Evolutionary conservation across 2,797 vertebrate species (phyloP), one percentile per base, ranked within the genome.

Genomic region (Aldrovandia affinis): DNA sequence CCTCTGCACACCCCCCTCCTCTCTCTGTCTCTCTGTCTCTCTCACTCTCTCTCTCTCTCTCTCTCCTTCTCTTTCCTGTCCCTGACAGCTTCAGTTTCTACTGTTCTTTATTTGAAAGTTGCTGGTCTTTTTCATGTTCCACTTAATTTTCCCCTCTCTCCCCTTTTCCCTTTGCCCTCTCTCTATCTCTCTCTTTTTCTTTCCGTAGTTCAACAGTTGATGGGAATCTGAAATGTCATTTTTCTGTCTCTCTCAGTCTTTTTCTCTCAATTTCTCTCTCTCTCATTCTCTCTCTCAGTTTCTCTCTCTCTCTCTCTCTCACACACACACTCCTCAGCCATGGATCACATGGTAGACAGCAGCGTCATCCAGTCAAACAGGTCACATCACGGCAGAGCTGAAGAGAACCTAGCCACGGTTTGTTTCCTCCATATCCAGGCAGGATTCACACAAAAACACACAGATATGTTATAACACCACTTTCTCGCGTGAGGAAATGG

Each of bases 1-100:
- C 88, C 91, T 91, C 88, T 87, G 86, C 63, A 68, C 84, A 39
- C 88, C 89, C 85, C 87, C 88, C 87, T 33, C 47, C 44, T 52
- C 77, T 79, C 77, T 79, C 77, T 85, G 83, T 90, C 84, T 25
- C 83, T 81, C 3, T 47, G 20, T 84, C 33, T 85, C 83, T 90
- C 85, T 25, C 83, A 81, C 3, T 54, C 28, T 83, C 33, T 65
- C 65, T 83, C 89, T 89, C 89, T 28, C 50, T 75, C 42, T 80
- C 80, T 87, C 85, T 81, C 86, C 80, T 86, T 82, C 85, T 84
- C 85, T 86, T 80, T 80, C 83, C 25, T n/a, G 33, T 79, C 44
- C 10, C 77, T 52, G 77, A 54, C 77, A 79, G 77, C n/a, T 79
- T 79, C n/a, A 77, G 39, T 77, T 47, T 77, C 42, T 47, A 47